Conservation (phyloP, 1,140 invertebrate genomes). For the Drosophila nikananu region DNA sequence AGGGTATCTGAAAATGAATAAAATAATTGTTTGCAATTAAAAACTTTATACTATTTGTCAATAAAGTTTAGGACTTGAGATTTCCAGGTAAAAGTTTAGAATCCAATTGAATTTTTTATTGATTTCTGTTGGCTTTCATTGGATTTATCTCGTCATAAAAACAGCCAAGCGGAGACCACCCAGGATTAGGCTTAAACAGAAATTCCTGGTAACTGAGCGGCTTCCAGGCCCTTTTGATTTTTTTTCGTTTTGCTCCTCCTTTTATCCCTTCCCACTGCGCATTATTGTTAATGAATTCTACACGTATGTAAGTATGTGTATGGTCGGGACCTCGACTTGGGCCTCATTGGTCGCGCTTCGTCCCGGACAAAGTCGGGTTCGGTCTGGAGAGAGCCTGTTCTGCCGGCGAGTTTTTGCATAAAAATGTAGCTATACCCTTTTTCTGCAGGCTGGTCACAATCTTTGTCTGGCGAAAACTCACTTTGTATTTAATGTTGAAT, state of each 20-base stretch:
- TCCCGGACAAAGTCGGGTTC: slow-evolving; percentile 28
- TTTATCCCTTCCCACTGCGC: slow-evolving; percentile 36
- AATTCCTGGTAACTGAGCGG: slow-evolving; percentile 68
- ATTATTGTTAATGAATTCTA: slow-evolving; percentile 82
- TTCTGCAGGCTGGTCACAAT: background rate
- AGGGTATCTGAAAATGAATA: slow-evolving; percentile 15
- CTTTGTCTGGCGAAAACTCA: slow-evolving; percentile 4
- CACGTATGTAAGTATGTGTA: slow-evolving; percentile 47
- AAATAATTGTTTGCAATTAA: background rate
- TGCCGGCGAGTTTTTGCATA: slow-evolving; percentile 72
- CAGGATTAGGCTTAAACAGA: slow-evolving; percentile 67
- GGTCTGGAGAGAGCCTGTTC: slow-evolving; percentile 60
- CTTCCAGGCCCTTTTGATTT: slow-evolving; percentile 12
- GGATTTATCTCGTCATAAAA: slow-evolving; percentile 22
- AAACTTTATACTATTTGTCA: background rate
- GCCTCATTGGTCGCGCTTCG: slow-evolving; percentile 43
- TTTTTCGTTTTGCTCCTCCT: slow-evolving; percentile 1
- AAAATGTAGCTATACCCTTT: slow-evolving; percentile 39
- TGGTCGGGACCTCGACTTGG: slow-evolving; percentile 12
- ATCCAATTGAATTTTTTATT: slow-evolving; percentile 11
- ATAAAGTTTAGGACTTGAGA: background rate
- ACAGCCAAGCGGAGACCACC: slow-evolving; percentile 55
- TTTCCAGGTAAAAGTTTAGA: background rate
- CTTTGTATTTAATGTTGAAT: background rate
- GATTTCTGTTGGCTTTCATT: background rate